A percentile compares a stretch with the other conserved stretches of the same genome.
phyloP scores from a whole-genome alignment of 2,888 invertebrate species.

The Julus scandinavius region DNA sequence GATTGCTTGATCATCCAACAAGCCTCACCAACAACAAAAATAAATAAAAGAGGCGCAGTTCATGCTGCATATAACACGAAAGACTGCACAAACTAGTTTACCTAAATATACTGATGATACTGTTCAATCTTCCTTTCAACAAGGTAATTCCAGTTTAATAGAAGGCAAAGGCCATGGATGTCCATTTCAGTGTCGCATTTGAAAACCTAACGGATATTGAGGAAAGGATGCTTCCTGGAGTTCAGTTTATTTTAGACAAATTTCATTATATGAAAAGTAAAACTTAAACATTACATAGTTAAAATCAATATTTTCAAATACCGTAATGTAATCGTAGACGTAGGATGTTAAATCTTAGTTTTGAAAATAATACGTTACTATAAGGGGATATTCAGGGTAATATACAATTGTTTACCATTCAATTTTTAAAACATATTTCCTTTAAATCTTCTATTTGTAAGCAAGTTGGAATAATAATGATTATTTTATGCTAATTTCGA shows the following conservation, averaged over 20 bases:
- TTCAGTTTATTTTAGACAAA: background rate
- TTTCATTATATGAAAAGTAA: background rate
- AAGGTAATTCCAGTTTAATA: background rate
- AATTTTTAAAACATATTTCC: too few relatives aligned
- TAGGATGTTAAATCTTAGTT: too few relatives aligned
- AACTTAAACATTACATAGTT: too few relatives aligned
- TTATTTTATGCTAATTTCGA: too few relatives aligned
- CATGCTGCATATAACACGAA: background rate
- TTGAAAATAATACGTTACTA: background rate
- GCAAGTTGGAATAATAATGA: too few relatives aligned
- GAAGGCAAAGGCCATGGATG: background rate
- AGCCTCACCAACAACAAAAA: background rate
- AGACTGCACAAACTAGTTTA: background rate
- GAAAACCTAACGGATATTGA: background rate
- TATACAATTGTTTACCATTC: too few relatives aligned
- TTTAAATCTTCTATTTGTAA: too few relatives aligned
- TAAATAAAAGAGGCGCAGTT: background rate
- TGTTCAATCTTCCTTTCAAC: background rate
- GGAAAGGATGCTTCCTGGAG: background rate
- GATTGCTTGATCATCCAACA: background rate
- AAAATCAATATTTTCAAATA: too few relatives aligned
- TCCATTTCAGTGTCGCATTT: background rate
- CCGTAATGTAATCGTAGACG: too few relatives aligned
- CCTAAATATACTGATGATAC: background rate
- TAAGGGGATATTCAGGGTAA: too few relatives aligned